A percentile compares a stretch with the other conserved stretches of the same genome.
Evolutionary conservation across 1,140 invertebrate genomes (phyloP).

Genomic region (Epicauta chinensis): DNA sequence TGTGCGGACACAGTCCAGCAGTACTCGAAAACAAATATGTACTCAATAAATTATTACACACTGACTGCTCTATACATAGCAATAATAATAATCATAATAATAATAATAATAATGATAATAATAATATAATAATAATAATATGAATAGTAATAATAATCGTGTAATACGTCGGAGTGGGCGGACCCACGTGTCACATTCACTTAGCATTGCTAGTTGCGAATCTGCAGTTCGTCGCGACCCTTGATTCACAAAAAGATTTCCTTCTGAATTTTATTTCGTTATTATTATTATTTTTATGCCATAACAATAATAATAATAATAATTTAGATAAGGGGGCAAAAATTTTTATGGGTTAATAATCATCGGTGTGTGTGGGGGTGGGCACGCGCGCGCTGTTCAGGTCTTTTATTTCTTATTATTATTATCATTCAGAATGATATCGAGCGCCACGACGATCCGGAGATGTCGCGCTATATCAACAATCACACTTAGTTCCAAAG

Average conservation of each 20-base stretch:
- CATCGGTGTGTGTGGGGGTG: no score
- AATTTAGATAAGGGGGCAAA: no score
- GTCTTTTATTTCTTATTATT: no score
- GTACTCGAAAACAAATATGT: constrained; percentile 27
- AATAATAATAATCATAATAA: constrained; percentile 33
- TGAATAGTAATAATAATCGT: constrained; percentile 48
- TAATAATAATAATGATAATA: constrained; percentile 35
- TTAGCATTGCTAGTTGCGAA: constrained; percentile 37
- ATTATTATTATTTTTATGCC: no score
- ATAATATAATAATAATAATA: constrained; percentile 37
- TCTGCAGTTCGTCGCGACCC: constrained; percentile 20
- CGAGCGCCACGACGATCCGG: background rate
- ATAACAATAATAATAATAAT: no score
- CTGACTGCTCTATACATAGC: constrained; percentile 34
- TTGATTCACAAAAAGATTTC: background rate
- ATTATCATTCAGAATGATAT: background rate
- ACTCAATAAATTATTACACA: constrained; percentile 29
- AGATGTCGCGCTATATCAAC: constrained; percentile 44
- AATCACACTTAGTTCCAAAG: constrained; percentile 65
- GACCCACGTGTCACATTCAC: constrained; percentile 40
- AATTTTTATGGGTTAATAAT: no score
- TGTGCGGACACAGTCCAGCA: constrained; percentile 27
- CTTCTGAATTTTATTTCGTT: no score
- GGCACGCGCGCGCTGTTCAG: no score
- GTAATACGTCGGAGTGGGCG: constrained; percentile 38